Evolutionary conservation across 2,797 vertebrate species (phyloP).

Genomic region (Neosilurus mollespiculum): DNA sequence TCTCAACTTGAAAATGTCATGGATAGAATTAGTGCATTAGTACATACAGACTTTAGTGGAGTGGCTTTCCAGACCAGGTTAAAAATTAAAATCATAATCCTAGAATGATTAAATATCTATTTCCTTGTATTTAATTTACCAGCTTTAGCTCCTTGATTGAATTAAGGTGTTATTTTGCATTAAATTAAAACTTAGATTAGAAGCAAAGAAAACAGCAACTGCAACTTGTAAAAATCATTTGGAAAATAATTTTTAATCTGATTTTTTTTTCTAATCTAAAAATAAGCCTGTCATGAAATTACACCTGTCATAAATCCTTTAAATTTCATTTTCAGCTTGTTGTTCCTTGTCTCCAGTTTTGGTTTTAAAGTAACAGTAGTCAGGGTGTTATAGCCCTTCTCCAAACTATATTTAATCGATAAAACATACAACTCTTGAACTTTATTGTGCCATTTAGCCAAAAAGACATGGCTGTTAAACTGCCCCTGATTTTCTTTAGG

Average conservation of each 20-base stretch:
- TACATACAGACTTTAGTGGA: slow-evolving; percentile 33
- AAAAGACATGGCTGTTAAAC: too few species aligned
- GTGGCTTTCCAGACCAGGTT: slow-evolving; percentile 26
- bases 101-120: neutral
- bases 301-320: too few species aligned
- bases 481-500: slow-evolving; percentile 19
- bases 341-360: neutral
- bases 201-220: neutral
- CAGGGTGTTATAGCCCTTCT: neutral
- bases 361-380: neutral
- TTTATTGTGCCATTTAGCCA: neutral
- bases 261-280: too few species aligned
- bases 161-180: neutral
- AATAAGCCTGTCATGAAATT: neutral
- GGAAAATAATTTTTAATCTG: too few species aligned
- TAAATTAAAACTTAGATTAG: neutral
- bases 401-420: neutral
- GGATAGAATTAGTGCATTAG: slow-evolving; percentile 31
- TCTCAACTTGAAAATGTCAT: slow-evolving; percentile 35
- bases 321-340: neutral
- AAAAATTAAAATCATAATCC: neutral
- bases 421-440: neutral
- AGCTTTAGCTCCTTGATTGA: neutral
- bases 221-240: neutral
- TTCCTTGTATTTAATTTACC: neutral